These are phyloP conservation scores for Pectinophora gossypiella DNA, from an alignment of 1,140 invertebrate genomes.

Conservation along the genomic window DNA sequence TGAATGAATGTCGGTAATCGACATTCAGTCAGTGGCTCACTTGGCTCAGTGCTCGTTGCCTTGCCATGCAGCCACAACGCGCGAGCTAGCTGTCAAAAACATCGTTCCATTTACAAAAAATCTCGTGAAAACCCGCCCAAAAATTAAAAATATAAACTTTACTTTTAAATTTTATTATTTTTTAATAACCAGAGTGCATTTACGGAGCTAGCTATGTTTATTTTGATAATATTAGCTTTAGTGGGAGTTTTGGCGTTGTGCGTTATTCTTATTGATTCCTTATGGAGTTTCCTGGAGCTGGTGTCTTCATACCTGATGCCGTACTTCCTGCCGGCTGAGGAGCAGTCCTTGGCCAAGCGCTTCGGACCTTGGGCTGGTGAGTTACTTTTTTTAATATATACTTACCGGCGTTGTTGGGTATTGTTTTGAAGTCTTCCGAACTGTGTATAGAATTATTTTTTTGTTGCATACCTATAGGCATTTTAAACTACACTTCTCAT, in stretches of 20 bases:
- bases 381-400: conserved; percentile 18
- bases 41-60: neutral
- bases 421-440: no score
- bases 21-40: neutral
- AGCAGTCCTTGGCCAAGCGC: conserved; percentile 70
- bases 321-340: conserved; percentile 75
- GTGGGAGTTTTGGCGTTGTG: conserved; percentile 59
- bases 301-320: conserved; percentile 72
- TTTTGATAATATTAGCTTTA: conserved; percentile 43
- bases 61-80: neutral
- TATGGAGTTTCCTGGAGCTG: conserved; percentile 71
- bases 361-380: conserved; percentile 78
- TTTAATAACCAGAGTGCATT: conserved; percentile 2
- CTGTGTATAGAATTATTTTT: no score
- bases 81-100: no score
- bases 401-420: no score
- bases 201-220: conserved; percentile 23
- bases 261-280: conserved; percentile 64
- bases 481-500: no score
- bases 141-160: neutral
- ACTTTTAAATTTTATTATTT: neutral
- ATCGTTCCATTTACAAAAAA: no score
- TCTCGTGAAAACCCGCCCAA: no score
- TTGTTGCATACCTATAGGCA: no score
- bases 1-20: neutral